Base-by-base conservation (phyloP, 2,888 invertebrate species). In the Dynastes grantii region DNA sequence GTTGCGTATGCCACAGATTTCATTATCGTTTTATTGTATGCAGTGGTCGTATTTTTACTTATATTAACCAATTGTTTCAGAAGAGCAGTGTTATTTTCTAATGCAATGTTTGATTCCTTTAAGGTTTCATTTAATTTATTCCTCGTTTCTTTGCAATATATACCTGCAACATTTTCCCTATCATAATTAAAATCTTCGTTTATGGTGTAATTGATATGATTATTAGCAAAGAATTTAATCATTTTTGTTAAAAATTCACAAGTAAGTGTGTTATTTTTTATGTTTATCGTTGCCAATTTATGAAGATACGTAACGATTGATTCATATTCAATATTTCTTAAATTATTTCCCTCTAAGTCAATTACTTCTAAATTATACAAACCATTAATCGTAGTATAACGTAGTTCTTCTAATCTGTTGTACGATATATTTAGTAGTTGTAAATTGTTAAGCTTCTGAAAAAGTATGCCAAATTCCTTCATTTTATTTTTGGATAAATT, bases 161-260 rank as follows among this genome's bases (percentile, higher is more conserved):
- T 88, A 4, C 88, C 88, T 8, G 85, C 87, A 8, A 88, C 85
- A 80, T 88, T 88, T 78, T 88, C 86, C 76, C 84, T 83, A 29
- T 86, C 85, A 27, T 84, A 85, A 29, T 85, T 80, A 6, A 85
- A 82, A 27, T 85, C 80, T 77, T 87, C 86, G 73, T 84, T 85
- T 8, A 85, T 82, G 4, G 85, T 87, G 76, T 85, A 88, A 51
- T 82, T 84, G 3, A 88, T 85, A 27, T 81, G 75, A 71, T 85
- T 86, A 6, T 77, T 82, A 53, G 84, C 84, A 40, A 88, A 83
- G 82, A 84, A 88, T n/a, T 71, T 78, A 9, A 88, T 85, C 80
- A 88, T 86, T 76, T 85, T 83, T 1, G 81, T 78, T 32, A 88
- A 79, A 76, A 85, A 84, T 49, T 85, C 85, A 71, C 88, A 88